Evolutionary conservation across 2,797 vertebrate species (phyloP).

Genomic region (Lophotriccus pileatus): DNA sequence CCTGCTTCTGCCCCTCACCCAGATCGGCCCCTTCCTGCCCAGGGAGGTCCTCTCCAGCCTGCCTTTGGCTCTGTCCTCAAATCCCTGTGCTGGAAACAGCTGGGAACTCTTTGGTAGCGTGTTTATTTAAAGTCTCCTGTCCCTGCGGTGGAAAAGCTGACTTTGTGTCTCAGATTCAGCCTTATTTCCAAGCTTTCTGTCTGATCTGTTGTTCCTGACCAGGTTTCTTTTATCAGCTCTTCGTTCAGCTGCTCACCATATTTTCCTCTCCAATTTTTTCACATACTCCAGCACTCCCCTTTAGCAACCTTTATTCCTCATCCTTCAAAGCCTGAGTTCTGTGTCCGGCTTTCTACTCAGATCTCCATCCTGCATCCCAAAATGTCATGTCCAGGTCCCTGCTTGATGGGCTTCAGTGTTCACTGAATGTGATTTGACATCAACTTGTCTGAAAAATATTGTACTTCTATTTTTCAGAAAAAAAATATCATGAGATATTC

Average conservation of each 20-base stretch:
- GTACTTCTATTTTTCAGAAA: not conserved
- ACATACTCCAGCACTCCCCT: not conserved
- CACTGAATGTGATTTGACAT: not conserved
- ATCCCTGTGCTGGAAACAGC: not conserved
- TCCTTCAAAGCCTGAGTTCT: not conserved
- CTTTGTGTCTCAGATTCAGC: not conserved
- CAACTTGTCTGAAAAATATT: not conserved
- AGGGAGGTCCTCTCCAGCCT: not conserved
- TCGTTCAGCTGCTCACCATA: not conserved
- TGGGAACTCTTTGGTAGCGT: not conserved
- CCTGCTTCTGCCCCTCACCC: accelerated
- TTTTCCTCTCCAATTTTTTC: not conserved
- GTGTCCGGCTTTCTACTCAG: not conserved
- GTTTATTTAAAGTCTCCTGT: not conserved
- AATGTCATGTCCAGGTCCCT: not conserved
- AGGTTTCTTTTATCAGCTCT: not conserved
- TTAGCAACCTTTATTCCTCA: not conserved
- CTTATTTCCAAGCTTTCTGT: not conserved
- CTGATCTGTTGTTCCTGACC: not conserved
- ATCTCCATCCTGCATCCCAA: not conserved
- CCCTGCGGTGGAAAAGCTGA: not conserved
- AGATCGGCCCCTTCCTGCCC: not conserved
- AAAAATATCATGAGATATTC: not conserved
- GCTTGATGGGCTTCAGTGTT: not conserved
- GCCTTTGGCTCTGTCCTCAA: not conserved